Conservation (phyloP, 2,888 invertebrate genomes). For the Lasius platythorax region DNA sequence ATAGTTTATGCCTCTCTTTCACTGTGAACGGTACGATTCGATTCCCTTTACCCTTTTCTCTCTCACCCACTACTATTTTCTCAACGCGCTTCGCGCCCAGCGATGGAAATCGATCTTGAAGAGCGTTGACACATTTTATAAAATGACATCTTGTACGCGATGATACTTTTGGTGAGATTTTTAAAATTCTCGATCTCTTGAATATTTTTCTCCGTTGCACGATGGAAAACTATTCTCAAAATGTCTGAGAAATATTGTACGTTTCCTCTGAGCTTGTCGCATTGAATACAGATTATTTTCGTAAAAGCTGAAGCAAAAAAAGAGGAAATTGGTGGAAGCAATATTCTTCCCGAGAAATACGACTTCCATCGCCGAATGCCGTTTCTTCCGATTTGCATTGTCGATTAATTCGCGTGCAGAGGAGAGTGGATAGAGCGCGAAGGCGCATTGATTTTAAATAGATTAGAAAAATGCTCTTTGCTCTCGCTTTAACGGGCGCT, state of each 20-base stretch:
- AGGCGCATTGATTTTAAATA: neutral
- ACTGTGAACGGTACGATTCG: conserved; percentile 39
- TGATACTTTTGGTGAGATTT: neutral
- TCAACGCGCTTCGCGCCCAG: conserved; percentile 17
- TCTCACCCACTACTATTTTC: conserved; percentile 21
- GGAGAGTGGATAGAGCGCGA: conserved; percentile 21
- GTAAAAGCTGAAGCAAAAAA: neutral
- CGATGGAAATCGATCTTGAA: conserved; percentile 26
- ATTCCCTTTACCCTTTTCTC: conserved; percentile 19
- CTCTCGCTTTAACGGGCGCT: neutral
- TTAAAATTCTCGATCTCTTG: neutral
- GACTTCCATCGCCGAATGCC: conserved; percentile 10
- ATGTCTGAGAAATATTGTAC: neutral
- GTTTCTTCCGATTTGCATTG: neutral
- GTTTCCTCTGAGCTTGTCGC: neutral
- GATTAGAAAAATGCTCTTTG: conserved; percentile 15
- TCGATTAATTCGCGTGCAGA: conserved; percentile 4
- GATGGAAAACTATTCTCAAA: neutral
- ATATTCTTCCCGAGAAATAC: neutral
- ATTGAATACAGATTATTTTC: neutral
- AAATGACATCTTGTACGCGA: neutral
- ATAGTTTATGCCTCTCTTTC: conserved; percentile 85
- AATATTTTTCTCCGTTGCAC: neutral
- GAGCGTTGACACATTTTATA: neutral
- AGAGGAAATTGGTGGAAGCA: neutral